Conservation (phyloP, 2,113 vertebrate genomes). For the Mystacornis crossleyi region DNA sequence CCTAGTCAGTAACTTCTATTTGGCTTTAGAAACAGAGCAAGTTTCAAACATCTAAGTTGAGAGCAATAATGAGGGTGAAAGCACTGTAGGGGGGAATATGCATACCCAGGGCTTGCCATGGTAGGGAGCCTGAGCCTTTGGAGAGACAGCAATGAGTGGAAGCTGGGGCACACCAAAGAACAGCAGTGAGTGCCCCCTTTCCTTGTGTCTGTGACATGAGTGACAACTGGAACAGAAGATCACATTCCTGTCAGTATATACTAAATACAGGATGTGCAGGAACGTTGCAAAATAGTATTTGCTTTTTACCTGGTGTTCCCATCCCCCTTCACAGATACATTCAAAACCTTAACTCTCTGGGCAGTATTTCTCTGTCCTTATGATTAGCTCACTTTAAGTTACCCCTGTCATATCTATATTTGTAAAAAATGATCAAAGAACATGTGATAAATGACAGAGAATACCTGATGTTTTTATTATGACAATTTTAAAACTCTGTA, state of each 20-base stretch:
- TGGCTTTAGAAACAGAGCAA: not conserved
- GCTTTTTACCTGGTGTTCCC: not conserved
- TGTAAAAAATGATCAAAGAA: not conserved
- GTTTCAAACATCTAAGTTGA: not conserved
- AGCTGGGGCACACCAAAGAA: not conserved
- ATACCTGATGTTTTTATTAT: not conserved
- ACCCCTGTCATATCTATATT: not conserved
- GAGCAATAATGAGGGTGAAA: not conserved
- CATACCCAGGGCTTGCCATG: too few relatives aligned
- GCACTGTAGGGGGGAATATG: accelerated
- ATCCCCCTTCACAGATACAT: not conserved
- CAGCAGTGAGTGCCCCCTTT: not conserved
- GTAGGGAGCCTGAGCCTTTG: not conserved
- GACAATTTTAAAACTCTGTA: not conserved
- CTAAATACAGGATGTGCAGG: not conserved
- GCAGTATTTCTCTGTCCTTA: accelerated
- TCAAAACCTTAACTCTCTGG: not conserved
- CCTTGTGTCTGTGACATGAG: not conserved
- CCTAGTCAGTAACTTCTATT: not conserved
- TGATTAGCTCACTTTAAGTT: not conserved
- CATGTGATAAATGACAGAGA: not conserved
- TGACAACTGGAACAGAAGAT: not conserved
- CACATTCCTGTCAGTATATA: not conserved
- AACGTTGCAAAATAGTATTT: not conserved
- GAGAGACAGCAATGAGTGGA: not conserved